Percentiles rank a stretch among this genome's conserved stretches.
Evolutionary conservation across 2,888 invertebrate genomes (phyloP).

Genomic region (Nowickia ferox): DNA sequence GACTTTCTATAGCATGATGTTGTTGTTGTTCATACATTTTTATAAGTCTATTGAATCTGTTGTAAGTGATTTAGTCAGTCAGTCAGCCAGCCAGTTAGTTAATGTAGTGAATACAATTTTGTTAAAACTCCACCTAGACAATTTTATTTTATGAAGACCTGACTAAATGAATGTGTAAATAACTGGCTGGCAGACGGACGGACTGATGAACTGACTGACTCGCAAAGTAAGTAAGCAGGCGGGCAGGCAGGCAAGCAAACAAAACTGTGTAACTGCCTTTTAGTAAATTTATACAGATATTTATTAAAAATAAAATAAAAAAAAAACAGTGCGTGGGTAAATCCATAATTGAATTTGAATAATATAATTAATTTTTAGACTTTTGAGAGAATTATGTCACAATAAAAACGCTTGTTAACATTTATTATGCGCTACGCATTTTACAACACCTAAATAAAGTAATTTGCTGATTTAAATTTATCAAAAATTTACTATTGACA

Average conservation of each 20-base stretch:
- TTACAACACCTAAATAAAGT: too few species aligned
- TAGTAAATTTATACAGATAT: conserved; percentile 34
- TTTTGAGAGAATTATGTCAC: conserved; percentile 1
- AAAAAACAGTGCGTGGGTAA: conserved; percentile 23
- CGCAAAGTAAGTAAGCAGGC: conserved; percentile 7
- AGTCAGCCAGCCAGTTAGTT: conserved; percentile 26
- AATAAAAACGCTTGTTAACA: conserved; percentile 6
- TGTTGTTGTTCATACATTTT: conserved; percentile 20
- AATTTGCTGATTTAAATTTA: too few species aligned
- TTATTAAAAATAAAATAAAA: conserved; percentile 6
- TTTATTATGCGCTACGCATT: too few species aligned
- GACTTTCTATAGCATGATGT: conserved; percentile 9
- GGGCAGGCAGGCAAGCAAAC: neutral
- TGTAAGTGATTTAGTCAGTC: conserved; percentile 20
- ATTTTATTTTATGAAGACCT: conserved; percentile 38
- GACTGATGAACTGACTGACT: neutral
- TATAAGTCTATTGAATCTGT: conserved; percentile 3
- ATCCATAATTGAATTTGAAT: conserved; percentile 30
- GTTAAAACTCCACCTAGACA: conserved; percentile 51
- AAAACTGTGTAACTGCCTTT: conserved; percentile 39
- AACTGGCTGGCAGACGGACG: conserved; percentile 31
- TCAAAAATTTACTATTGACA: too few species aligned
- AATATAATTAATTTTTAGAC: conserved; percentile 29
- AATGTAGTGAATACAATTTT: conserved; percentile 47
- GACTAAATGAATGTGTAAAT: conserved; percentile 41